Percentiles rank a stretch among this genome's conserved stretches.
These are phyloP conservation scores for Drosophila sechellia DNA, from an alignment of 1,140 invertebrate genomes.

Conservation along the genomic window DNA sequence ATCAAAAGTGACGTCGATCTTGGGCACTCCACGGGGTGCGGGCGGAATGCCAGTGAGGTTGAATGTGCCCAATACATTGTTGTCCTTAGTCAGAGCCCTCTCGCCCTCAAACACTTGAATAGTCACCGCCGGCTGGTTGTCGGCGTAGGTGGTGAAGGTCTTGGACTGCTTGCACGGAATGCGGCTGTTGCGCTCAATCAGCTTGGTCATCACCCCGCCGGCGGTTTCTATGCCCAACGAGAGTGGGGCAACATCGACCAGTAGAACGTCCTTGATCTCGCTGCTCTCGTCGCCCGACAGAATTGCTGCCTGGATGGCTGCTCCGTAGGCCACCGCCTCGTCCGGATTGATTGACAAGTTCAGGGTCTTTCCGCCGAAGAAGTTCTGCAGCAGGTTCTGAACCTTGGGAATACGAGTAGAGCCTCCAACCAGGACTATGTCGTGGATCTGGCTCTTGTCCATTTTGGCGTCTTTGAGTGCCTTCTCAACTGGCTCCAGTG, in stretches of 20 bases:
- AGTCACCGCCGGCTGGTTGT: conserved; percentile 89
- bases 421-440: conserved; percentile 88
- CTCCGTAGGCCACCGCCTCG: conserved; percentile 90
- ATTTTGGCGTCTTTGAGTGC: conserved; percentile 90
- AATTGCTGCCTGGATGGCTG: conserved; percentile 92
- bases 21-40: conserved; percentile 91
- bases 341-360: conserved; percentile 92
- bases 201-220: conserved; percentile 88
- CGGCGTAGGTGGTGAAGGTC: conserved; percentile 88
- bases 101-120: conserved; percentile 90
- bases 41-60: conserved; percentile 92
- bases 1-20: conserved; percentile 89
- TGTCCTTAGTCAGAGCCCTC: conserved; percentile 89
- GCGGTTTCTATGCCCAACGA: conserved; percentile 87
- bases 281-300: conserved; percentile 88
- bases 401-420: conserved; percentile 88
- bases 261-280: conserved; percentile 89
- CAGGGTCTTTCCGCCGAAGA: conserved; percentile 87
- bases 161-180: conserved; percentile 88
- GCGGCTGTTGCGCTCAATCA: conserved; percentile 87
- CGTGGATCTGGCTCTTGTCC: conserved; percentile 88
- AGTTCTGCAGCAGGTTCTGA: conserved; percentile 87
- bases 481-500: conserved; percentile 89
- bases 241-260: conserved; percentile 86
- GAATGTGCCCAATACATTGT: conserved; percentile 91